Evolutionary conservation across 1,140 invertebrate species (phyloP).

Genomic region (Macrosteles quadrilineatus): DNA sequence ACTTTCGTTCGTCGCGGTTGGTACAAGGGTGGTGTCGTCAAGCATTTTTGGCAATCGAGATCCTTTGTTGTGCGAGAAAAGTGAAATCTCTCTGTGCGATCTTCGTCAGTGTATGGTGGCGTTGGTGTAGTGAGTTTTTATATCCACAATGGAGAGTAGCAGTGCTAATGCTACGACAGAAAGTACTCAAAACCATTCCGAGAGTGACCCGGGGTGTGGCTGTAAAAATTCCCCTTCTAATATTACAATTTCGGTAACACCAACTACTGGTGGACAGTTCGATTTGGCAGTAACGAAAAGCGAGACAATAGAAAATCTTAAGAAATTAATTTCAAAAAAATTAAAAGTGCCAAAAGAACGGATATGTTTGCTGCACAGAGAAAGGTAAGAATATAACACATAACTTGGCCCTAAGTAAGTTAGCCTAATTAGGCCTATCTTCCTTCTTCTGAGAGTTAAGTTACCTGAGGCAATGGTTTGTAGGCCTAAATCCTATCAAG

Average conservation of each 20-base stretch:
- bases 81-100: not conserved
- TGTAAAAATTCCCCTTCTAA: conserved; percentile 33
- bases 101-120: conserved; percentile 16
- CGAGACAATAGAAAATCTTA: conserved; percentile 83
- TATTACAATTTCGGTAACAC: conserved; percentile 80
- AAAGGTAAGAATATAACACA: conserved; percentile 77
- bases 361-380: conserved; percentile 86
- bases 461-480: no score
- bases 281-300: conserved; percentile 74
- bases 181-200: conserved; percentile 36
- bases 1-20: no score
- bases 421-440: no score
- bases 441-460: no score
- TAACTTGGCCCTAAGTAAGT: conserved; percentile 9
- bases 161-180: conserved; percentile 35
- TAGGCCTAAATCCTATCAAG: no score
- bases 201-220: conserved; percentile 38
- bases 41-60: no score
- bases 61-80: not conserved
- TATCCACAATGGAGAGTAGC: conserved; percentile 38
- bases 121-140: conserved; percentile 23
- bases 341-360: conserved; percentile 89
- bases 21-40: no score
- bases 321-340: conserved; percentile 88
- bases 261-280: conserved; percentile 89